phyloP scores from a whole-genome alignment of 2,797 vertebrate genomes.

The Loris lydekkerianus region DNA sequence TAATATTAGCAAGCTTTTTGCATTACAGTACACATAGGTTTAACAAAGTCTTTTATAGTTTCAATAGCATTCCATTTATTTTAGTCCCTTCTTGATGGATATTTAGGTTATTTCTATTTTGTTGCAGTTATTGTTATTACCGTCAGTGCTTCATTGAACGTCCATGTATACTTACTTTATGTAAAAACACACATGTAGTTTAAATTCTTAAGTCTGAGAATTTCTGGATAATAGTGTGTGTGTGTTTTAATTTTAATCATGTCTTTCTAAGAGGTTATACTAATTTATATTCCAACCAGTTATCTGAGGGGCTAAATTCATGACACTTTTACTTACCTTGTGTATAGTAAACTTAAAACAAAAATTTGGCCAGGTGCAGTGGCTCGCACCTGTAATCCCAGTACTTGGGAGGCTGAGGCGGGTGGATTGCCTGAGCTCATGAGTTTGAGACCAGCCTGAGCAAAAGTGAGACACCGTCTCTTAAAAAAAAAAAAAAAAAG shows the following conservation, averaged over 20 bases:
- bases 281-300: background rate
- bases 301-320: background rate
- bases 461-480: too few relatives aligned
- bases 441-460: too few relatives aligned
- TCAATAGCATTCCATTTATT: background rate
- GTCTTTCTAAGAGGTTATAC: background rate
- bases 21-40: accelerated
- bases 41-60: background rate
- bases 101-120: background rate
- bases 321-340: too few relatives aligned
- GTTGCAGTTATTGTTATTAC: background rate
- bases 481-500: too few relatives aligned
- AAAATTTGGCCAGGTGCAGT: too few relatives aligned
- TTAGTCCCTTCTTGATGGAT: background rate
- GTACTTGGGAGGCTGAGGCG: too few relatives aligned
- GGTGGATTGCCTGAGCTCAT: too few relatives aligned
- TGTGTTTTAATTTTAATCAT: background rate
- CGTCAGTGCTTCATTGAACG: background rate
- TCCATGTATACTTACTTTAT: background rate
- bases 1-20: background rate
- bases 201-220: background rate
- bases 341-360: background rate
- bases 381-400: too few relatives aligned
- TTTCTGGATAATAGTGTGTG: background rate
- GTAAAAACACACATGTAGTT: background rate